phyloP scores from a whole-genome alignment of 2,888 invertebrate genomes.

The Hemistola chrysoprasaria region DNA sequence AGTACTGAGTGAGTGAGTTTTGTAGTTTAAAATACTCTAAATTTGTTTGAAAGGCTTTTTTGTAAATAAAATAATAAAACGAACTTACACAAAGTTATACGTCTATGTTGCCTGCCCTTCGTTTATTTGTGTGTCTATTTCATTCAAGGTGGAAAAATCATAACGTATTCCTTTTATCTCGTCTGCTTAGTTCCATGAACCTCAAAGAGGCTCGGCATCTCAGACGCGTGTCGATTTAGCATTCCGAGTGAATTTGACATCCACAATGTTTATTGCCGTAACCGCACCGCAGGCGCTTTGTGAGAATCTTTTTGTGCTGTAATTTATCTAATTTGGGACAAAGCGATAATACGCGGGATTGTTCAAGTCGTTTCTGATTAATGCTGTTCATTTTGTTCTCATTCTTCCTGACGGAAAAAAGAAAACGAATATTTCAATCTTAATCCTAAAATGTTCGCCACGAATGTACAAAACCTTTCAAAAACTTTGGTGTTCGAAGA shows the following conservation, averaged over 20 bases:
- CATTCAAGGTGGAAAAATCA: no score
- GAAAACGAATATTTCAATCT: not conserved
- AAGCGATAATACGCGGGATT: constrained; percentile 56
- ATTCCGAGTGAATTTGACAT: constrained; percentile 70
- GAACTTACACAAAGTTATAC: no score
- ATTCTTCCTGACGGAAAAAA: constrained; percentile 10
- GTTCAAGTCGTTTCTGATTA: constrained; percentile 44
- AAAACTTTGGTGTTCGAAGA: no score
- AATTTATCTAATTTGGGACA: constrained; percentile 76
- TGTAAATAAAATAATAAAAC: no score
- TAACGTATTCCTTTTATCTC: constrained; percentile 5
- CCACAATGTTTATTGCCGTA: constrained; percentile 66
- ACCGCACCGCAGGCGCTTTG: constrained; percentile 57
- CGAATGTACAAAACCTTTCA: no score
- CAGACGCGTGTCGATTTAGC: constrained; percentile 62
- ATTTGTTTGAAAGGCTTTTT: no score
- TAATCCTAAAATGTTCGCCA: no score
- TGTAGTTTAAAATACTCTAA: no score
- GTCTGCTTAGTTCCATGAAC: constrained; percentile 29
- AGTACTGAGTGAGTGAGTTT: no score
- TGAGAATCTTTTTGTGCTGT: constrained; percentile 65
- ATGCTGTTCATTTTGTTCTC: constrained; percentile 29
- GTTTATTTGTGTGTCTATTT: constrained; percentile 13
- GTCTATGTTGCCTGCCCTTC: no score
- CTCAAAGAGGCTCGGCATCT: constrained; percentile 39